phyloP scores from a whole-genome alignment of 2,113 vertebrate genomes.

The Shinisaurus crocodilurus region DNA sequence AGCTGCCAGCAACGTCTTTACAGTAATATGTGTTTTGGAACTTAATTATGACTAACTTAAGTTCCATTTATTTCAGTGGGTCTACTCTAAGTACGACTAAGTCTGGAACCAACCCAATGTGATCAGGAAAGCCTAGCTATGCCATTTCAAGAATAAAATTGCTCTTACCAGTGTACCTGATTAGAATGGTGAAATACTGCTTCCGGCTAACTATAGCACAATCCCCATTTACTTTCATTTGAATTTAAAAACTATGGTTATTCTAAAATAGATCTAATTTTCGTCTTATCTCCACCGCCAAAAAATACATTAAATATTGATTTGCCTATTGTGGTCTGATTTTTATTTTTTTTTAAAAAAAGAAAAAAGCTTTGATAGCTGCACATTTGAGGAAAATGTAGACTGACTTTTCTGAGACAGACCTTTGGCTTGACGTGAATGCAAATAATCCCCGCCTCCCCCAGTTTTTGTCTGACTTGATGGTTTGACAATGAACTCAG shows the following conservation, averaged over 20 bases:
- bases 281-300: neutral
- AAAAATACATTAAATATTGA: neutral
- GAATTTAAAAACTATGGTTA: neutral
- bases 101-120: neutral
- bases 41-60: neutral
- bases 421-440: slow-evolving; percentile 16
- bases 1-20: no score
- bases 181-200: neutral
- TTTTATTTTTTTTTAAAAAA: neutral
- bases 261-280: slow-evolving; percentile 1
- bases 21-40: no score
- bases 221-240: slow-evolving; percentile 13
- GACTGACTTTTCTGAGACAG: slow-evolving; percentile 16
- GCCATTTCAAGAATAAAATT: neutral
- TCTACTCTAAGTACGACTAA: neutral
- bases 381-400: slow-evolving; percentile 19
- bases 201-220: neutral
- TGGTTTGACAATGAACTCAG: slow-evolving; percentile 22
- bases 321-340: neutral
- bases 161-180: neutral
- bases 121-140: neutral
- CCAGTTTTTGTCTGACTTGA: slow-evolving; percentile 12
- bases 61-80: neutral
- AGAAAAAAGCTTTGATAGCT: neutral
- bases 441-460: neutral